Evolutionary conservation across 2,797 vertebrate species (phyloP).

Genomic region (Nannoperca australis): DNA sequence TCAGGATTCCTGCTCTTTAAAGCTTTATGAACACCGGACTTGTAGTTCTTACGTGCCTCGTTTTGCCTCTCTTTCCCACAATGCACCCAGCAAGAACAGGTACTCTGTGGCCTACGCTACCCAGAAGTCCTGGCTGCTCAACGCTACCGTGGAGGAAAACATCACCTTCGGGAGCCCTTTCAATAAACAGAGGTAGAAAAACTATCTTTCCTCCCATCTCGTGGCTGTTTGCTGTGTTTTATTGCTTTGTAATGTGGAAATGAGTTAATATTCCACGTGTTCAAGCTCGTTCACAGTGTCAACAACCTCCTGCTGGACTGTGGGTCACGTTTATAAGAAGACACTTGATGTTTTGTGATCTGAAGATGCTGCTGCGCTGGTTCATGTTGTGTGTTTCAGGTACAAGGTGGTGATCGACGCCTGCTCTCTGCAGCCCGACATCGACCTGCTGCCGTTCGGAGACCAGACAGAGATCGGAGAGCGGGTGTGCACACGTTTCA

Average conservation of each 20-base stretch:
- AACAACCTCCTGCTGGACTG: not conserved
- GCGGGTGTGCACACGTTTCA: constrained; percentile 83
- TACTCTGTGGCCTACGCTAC: constrained; percentile 96
- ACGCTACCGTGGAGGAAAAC: constrained; percentile 98
- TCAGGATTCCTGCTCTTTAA: constrained; percentile 61
- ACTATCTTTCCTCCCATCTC: not conserved
- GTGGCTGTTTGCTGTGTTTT: not conserved
- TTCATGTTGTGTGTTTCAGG: constrained; percentile 74
- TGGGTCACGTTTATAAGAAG: not conserved
- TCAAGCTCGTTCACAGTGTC: not conserved
- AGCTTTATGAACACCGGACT: constrained; percentile 51
- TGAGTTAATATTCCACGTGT: not conserved
- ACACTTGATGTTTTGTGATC: not conserved
- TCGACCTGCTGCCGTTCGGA: constrained; percentile 96
- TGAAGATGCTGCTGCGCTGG: not conserved
- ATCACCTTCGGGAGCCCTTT: constrained; percentile 97
- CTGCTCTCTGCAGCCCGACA: constrained; percentile 97
- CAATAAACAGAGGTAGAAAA: constrained; percentile 91
- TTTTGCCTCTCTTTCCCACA: constrained; percentile 49
- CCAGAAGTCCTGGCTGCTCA: constrained; percentile 98
- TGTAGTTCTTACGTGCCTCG: constrained; percentile 37
- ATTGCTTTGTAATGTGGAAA: not conserved
- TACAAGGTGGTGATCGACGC: constrained; percentile 98
- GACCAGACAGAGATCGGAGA: constrained; percentile 99
- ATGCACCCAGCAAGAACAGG: constrained; percentile 89